Base-by-base conservation (phyloP, 2,888 invertebrate species). In the Agrochola lota region DNA sequence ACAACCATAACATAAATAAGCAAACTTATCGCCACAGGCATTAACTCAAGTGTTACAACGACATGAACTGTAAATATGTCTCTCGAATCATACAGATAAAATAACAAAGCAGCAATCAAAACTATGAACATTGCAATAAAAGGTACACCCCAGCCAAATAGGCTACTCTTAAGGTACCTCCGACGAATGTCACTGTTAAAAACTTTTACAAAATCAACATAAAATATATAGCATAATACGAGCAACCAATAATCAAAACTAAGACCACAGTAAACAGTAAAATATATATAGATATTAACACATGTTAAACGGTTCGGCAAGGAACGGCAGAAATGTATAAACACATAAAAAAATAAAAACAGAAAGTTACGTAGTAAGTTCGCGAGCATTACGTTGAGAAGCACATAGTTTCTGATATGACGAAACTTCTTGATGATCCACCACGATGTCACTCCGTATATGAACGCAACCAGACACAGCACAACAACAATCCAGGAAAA, bases 201-300 rank as follows among this genome's bases (percentile, higher is more conserved):
- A 43, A 75, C 62, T 75, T 62, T 74, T 6, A 74, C 75, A 74
- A 75, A 75, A 9, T 63, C 62, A 7, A 63, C 62, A 43, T 75
- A 74, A 62, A 75, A 74, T 62, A 75, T 74, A 20, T 55, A 75
- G 3, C 62, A 74, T 40, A 74, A n/a, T 6, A 75, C 75, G 17
- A 75, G 62, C 74, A 74, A 55, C 75, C 75, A 75, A 75, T 43
- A 75, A 64, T 64, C 30, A 26, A 43, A 60, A 0, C 71, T 6
- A 5, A 69, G 40, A 0, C 26, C n/a, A 23, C 8, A 70, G 57
- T 52, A 78, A 43, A 43, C 9, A 52, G n/a, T 26, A 72, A 72
- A 20, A 40, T 72, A 69, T 1, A 69, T 15, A 52, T 11, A 72
- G 6, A 0, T 35, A 49, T 72, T 49, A n/a, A 72, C 8, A 72